These are phyloP conservation scores for Tapera naevia DNA, from an alignment of 2,797 vertebrate genomes.

Conservation along the genomic window DNA sequence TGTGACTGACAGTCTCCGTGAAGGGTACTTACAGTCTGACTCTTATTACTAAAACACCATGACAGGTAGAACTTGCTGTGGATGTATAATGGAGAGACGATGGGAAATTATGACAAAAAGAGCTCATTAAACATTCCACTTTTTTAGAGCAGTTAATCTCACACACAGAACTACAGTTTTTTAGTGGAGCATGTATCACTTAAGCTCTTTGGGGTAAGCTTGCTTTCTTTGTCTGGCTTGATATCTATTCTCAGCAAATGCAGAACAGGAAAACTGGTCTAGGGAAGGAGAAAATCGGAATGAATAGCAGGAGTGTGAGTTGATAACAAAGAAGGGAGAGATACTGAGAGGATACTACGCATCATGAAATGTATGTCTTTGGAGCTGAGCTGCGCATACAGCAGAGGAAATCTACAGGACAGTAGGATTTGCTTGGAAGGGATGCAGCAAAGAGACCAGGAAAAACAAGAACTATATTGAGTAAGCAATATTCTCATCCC, in stretches of 20 bases:
- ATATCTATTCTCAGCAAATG: not conserved
- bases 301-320: not conserved
- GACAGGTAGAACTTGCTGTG: conserved; percentile 67
- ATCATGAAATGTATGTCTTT: not conserved
- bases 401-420: not conserved
- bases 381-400: not conserved
- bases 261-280: not conserved
- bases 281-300: not conserved
- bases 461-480: not conserved
- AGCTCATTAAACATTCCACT: conserved; percentile 49
- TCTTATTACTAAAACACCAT: conserved; percentile 56
- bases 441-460: not conserved
- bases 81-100: conserved; percentile 41
- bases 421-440: not conserved
- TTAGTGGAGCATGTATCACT: not conserved
- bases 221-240: conserved; percentile 23
- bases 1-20: conserved; percentile 65
- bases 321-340: not conserved
- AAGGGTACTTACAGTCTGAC: conserved; percentile 66
- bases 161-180: not conserved
- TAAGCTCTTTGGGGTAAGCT: not conserved
- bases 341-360: not conserved
- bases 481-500: not conserved
- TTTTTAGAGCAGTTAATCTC: conserved; percentile 46
- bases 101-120: conserved; percentile 44